Percentiles rank a stretch among this genome's conserved stretches.
Evolutionary conservation across 35 echinoderm and acorn worm species (phyloP).

Genomic region (Nesometra sesokonis): DNA sequence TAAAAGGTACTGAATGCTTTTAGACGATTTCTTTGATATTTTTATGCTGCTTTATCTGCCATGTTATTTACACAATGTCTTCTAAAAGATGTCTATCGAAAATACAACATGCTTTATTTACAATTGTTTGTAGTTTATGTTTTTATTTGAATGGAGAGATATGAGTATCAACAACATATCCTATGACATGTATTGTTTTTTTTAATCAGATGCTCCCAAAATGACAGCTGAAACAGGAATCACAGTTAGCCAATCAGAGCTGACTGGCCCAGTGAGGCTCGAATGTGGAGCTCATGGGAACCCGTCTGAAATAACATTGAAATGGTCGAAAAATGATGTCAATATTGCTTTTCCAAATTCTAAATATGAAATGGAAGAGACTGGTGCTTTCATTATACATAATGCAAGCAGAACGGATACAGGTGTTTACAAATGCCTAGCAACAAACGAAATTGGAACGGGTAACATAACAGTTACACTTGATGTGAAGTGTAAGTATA

Average conservation of each 20-base stretch:
- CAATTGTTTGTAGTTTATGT: too few relatives aligned
- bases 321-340: slow-evolving; percentile 45
- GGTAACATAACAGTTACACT: slow-evolving; percentile 38
- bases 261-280: slow-evolving; percentile 11
- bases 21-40: too few relatives aligned
- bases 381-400: slow-evolving; percentile 56
- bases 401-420: slow-evolving; percentile 41
- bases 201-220: slow-evolving; percentile 40
- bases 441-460: slow-evolving; percentile 49
- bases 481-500: slow-evolving; percentile 35
- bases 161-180: background rate
- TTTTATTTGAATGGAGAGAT: background rate
- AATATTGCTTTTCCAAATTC: slow-evolving; percentile 12
- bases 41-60: too few relatives aligned
- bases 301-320: slow-evolving; percentile 38
- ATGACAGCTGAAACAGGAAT: slow-evolving; percentile 32
- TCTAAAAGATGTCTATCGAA: too few relatives aligned
- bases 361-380: slow-evolving; percentile 28
- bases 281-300: slow-evolving; percentile 59
- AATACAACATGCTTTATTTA: too few relatives aligned
- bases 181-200: background rate
- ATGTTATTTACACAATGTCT: too few relatives aligned
- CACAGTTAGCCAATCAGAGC: slow-evolving; percentile 32
- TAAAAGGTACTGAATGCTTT: too few relatives aligned
- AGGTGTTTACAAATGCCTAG: slow-evolving; percentile 50